Conservation (phyloP, 1,140 invertebrate species). For the Pseudomyrmex flavicornis region DNA sequence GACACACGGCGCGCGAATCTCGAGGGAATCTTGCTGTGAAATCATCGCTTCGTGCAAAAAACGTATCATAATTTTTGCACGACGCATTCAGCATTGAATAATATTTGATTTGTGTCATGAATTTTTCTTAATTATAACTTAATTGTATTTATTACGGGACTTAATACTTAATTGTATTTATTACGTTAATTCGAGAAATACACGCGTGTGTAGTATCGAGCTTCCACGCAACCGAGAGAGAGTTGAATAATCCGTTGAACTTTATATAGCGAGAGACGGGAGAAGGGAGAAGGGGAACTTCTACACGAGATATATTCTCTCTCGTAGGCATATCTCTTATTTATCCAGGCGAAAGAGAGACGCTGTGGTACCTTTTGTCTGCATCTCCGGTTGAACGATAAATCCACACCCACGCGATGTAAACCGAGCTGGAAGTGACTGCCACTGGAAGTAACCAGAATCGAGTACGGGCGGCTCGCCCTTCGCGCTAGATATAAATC, state of each 20-base stretch:
- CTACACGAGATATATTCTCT: slow-evolving; percentile 17
- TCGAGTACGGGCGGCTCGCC: slow-evolving; percentile 61
- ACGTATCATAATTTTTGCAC: slow-evolving; percentile 13
- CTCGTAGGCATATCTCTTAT: slow-evolving; percentile 42
- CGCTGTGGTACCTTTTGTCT: slow-evolving; percentile 62
- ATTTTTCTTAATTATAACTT: too few relatives aligned
- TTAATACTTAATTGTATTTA: too few relatives aligned
- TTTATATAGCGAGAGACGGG: not conserved
- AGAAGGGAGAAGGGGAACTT: not conserved
- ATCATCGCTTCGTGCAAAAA: slow-evolving; percentile 44
- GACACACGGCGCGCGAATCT: slow-evolving; percentile 12
- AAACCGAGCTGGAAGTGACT: slow-evolving; percentile 66
- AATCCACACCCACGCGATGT: slow-evolving; percentile 75
- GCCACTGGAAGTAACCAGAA: slow-evolving; percentile 42
- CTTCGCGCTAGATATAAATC: slow-evolving; percentile 61
- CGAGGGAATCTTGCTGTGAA: slow-evolving; percentile 62
- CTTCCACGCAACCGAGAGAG: slow-evolving; percentile 9
- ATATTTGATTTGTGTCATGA: too few relatives aligned
- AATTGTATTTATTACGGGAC: too few relatives aligned
- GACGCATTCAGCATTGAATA: too few relatives aligned
- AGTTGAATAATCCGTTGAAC: slow-evolving; percentile 32
- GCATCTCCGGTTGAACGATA: slow-evolving; percentile 65
- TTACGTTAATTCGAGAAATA: too few relatives aligned
- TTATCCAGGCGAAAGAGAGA: slow-evolving; percentile 40
- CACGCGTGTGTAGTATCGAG: not conserved